These are phyloP conservation scores for Planococcus citri DNA, from an alignment of 1,140 invertebrate genomes.

Conservation along the genomic window DNA sequence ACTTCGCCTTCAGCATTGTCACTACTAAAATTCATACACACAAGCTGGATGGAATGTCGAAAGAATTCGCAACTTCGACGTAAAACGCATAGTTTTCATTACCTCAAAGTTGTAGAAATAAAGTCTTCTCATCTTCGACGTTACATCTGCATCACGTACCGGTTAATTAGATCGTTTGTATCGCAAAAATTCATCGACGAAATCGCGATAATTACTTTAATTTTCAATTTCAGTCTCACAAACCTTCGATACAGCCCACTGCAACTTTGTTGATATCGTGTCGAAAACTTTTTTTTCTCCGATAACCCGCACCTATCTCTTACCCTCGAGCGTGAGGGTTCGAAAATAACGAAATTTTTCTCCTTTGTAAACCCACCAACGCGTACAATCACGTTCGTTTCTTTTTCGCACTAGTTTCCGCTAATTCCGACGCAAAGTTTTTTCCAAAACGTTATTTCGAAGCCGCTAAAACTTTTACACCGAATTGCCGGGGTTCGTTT, in stretches of 20 bases:
- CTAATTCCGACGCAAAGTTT: neutral
- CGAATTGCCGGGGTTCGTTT: neutral
- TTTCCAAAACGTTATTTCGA: neutral
- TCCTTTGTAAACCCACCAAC: neutral
- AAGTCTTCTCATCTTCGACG: neutral
- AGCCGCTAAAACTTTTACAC: neutral
- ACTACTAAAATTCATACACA: neutral
- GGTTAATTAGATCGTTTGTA: constrained; percentile 3
- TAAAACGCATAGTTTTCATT: neutral
- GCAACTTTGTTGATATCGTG: too few species aligned
- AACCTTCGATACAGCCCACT: too few species aligned
- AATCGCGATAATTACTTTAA: neutral
- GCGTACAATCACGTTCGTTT: neutral
- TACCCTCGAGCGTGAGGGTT: too few species aligned
- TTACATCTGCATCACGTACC: neutral
- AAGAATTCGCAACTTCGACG: neutral
- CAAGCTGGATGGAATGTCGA: neutral
- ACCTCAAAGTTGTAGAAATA: neutral
- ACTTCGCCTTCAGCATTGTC: neutral
- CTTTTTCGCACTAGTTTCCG: neutral
- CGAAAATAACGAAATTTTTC: neutral
- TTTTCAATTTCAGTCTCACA: neutral
- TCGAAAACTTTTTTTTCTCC: too few species aligned
- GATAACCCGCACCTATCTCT: too few species aligned
- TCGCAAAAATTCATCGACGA: neutral